Conservation (phyloP, 2,113 vertebrate species). For the Tyto alba region DNA sequence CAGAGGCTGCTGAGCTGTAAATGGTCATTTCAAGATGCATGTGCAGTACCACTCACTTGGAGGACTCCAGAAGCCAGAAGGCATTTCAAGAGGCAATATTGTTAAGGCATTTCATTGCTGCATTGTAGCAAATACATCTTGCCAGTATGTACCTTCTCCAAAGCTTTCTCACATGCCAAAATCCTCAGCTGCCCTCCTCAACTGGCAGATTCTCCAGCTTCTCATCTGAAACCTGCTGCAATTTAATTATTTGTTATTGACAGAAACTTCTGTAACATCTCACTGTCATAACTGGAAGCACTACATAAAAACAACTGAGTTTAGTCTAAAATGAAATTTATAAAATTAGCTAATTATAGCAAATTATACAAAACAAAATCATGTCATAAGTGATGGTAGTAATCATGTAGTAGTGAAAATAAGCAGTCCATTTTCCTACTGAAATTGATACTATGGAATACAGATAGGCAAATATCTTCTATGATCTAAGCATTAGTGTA, state of each 20-base stretch:
- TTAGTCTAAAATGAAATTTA: not conserved
- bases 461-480: not conserved
- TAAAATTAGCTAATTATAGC: not conserved
- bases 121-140: not conserved
- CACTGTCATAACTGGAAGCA: not conserved
- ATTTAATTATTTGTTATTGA: not conserved
- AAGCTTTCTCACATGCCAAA: not conserved
- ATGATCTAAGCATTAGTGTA: not conserved
- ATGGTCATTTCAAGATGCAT: not conserved
- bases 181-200: not conserved
- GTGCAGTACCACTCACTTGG: not conserved
- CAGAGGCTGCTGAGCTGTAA: not conserved
- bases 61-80: not conserved
- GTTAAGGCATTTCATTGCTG: not conserved
- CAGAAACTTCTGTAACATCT: not conserved
- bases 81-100: not conserved
- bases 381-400: accelerated
- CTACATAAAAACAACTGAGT: not conserved
- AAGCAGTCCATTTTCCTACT: not conserved
- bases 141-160: not conserved
- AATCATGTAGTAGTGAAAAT: not conserved
- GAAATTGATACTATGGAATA: not conserved
- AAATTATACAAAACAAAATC: not conserved
- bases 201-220: not conserved
- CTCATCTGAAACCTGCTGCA: not conserved